Conservation (phyloP, 2,113 vertebrate species). For the Eurystomus gularis region DNA sequence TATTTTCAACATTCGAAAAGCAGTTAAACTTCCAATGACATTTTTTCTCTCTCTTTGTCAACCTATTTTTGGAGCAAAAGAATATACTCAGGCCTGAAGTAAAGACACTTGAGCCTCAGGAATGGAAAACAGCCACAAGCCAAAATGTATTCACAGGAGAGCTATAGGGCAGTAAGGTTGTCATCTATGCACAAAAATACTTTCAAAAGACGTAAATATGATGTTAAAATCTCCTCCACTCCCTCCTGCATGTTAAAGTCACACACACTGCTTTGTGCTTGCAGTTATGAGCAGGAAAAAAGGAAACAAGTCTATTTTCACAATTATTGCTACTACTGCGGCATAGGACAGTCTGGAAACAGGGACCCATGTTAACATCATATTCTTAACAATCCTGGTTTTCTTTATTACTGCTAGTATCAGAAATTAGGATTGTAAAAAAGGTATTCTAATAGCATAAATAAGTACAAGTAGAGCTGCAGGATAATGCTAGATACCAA, state of each 20-base stretch:
- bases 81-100: slow-evolving; percentile 45
- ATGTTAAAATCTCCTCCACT: slow-evolving; percentile 15
- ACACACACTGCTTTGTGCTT: not conserved
- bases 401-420: not conserved
- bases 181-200: slow-evolving; percentile 40
- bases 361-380: not conserved
- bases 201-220: slow-evolving; percentile 33
- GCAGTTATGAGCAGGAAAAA: not conserved
- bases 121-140: slow-evolving; percentile 55
- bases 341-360: not conserved
- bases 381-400: not conserved
- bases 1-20: slow-evolving; percentile 42
- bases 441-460: not conserved
- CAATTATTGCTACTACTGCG: not conserved
- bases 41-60: not conserved
- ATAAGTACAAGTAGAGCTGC: not conserved
- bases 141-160: slow-evolving; percentile 57
- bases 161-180: slow-evolving; percentile 30
- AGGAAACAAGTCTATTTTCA: not conserved
- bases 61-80: slow-evolving; percentile 61
- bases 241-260: not conserved
- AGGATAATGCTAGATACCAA: not conserved
- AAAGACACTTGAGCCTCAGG: slow-evolving; percentile 44
- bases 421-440: not conserved
- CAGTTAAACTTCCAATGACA: slow-evolving; percentile 59